Base-by-base conservation (phyloP, 2,888 invertebrate genomes). In the Alentia gelatinosa region DNA sequence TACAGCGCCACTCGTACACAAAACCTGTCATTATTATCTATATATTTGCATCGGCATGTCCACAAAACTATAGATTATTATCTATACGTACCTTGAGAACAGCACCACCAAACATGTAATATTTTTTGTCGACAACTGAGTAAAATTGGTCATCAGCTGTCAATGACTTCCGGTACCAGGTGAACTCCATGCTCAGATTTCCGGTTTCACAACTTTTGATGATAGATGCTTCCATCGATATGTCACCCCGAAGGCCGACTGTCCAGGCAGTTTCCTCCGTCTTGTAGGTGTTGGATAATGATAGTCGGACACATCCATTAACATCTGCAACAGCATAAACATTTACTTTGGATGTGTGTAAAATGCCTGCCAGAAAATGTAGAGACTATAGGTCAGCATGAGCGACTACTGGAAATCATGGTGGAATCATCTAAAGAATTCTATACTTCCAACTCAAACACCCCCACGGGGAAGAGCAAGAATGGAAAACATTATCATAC, bases 151-250 rank as follows among this genome's bases (percentile, higher is more conserved):
- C 83, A 15, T 39, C 83, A 83, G 7, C 26, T 7, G 83, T 83
- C 1, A 83, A 39, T 19, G 83, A 83, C 83, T 83, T 83, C 26
- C 83, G 83, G 23, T 83, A 83, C 83, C 83, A 83, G 1, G 83
- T 37, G 39, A 37, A 83, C 83, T 83, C 83, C 5, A 83, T 1
- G 1, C 35, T 39, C n/a, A 83, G 26, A 23, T 83, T 83, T 9
- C 83, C 83, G 3, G 40, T 83, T 15, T 37, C 37, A 83, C 83
- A 83, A 4, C 39, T 83, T 23, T 83, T 83, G 39, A 83, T 83
- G 83, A 83, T 83, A 23, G 83, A 83, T 1, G 83, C 83, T 30
- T 83, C 83, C n/a, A 83, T 37, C 23, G 35, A 37, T 26, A 83
- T 39, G 26, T 83, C 83, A 9, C 40, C 83, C 3, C 83, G 1